Evolutionary conservation across 2,113 vertebrate genomes (phyloP), one percentile per base, ranked within the genome.

Genomic region (Martes martes): DNA sequence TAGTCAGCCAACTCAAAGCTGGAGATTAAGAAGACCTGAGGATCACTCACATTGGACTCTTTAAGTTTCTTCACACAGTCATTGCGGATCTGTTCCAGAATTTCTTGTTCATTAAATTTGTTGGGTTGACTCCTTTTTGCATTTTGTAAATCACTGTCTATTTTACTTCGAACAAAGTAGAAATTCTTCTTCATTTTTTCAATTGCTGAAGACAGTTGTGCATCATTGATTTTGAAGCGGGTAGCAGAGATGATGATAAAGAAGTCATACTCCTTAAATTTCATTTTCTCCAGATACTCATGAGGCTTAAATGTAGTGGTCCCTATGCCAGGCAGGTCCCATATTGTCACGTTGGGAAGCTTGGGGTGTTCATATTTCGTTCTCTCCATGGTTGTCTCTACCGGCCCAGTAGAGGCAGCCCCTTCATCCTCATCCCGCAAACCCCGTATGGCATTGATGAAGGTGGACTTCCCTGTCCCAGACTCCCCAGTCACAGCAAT

Each of bases 231-330:
- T 83, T 23, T 83, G 71, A 98, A 94, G 71, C 97, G 95, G 18
- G 97, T 71, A 13, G 95, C 45, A 8, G 97, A 98, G 18, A 98
- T n/a, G 31, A 98, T 92, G 23, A 98, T 92, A 61, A 96, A 96
- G 65, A 94, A 96, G 55, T 94, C 92, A 80, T 96, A 91, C 31
- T 96, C 95, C 3, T 3, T 2, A 85, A 94, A 87, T 8, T 81
- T 13, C 59, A 96, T 50, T 74, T 87, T 14, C 45, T 76, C 1
- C 28, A 96, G 82, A 39, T 94, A 96, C 24, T 81, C 36, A 45
- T 81, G 52, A 65, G 74, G 63, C 7, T n/a, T 11, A 31, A 87
- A 94, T 7, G 7, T 74, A 21, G 3, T 14, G 45, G 31, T 74
- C 14, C 88, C 63, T 4, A 67, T 39, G 6, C 88, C 81, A 82